Base-by-base conservation (phyloP, 2,888 invertebrate species). In the Ormyrus nitidulus region DNA sequence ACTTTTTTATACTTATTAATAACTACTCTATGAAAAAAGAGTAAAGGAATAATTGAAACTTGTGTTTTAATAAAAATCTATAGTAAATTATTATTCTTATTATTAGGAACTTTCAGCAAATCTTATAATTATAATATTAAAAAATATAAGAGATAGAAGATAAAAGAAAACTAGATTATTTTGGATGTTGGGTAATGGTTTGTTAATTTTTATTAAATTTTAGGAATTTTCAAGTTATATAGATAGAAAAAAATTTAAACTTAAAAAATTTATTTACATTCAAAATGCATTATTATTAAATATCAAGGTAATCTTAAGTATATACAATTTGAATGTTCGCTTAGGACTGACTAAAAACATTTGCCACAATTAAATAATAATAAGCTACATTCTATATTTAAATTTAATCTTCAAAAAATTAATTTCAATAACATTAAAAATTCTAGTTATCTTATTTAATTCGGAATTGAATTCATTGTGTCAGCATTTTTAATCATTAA, bases 251-350 rank as follows among this genome's bases (percentile, higher is more conserved):
- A 58, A 73, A 66, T 75, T 49, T 80, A 75, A 19, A 19, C 19
- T 19, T 19, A 72, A 72, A 77, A 58, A 73, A 66, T 75, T 49
- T 80, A 75, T 80, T 80, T 80, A 76, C 80, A 80, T 72, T 69
- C 56, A 73, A 68, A 69, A 70, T 77, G 49, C 9, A 69, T 64
- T 80, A 65, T 61, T 49, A 53, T 77, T 68, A 65, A 77, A 72
- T 48, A 72, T 53, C 77, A 70, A 49, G 48, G 34, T 53, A 66
- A 77, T 65, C 54, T 66, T 58, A 77, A 48, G n/a, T 77, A 77
- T 81, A 53, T 81, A 81, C 77, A 81, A 70, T 77, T 77, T 76
- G 65, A 70, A 77, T 80, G 58, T 62, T 73, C 68, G 54, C n/a
- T 61, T 54, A 44, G 10, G 10, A 58, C 56, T 72, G 53, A 77